These are phyloP conservation scores for Frankliniella intonsa DNA, from an alignment of 2,888 invertebrate genomes.

Conservation along the genomic window DNA sequence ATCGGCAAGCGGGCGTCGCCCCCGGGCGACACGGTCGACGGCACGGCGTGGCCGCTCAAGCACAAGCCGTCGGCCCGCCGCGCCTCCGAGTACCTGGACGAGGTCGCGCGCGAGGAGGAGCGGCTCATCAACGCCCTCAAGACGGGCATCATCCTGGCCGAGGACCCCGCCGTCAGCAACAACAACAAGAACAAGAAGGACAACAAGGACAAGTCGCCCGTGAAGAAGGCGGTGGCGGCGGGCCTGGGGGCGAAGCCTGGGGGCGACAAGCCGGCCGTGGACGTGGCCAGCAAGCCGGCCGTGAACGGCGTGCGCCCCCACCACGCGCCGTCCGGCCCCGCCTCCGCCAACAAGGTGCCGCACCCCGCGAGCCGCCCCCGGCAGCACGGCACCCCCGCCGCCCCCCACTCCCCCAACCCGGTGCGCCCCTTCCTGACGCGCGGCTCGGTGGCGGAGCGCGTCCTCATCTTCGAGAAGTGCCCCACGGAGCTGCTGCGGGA, in stretches of 20 bases:
- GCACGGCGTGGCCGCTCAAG: constrained; percentile 55
- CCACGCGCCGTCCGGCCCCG: constrained; percentile 25
- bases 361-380: background rate
- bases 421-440: constrained; percentile 80
- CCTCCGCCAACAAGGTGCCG: constrained; percentile 7
- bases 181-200: constrained; percentile 28
- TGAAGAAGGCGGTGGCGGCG: constrained; percentile 41
- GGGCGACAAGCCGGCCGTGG: background rate
- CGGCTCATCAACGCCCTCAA: constrained; percentile 71
- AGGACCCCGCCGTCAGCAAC: constrained; percentile 45
- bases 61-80: constrained; percentile 46
- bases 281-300: constrained; percentile 31
- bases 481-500: constrained; percentile 72
- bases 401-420: constrained; percentile 46
- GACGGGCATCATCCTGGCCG: constrained; percentile 61
- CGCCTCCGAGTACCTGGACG: constrained; percentile 45
- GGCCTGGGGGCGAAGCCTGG: background rate
- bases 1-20: constrained; percentile 42
- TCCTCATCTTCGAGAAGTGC: constrained; percentile 85
- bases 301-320: constrained; percentile 42
- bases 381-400: background rate
- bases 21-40: background rate
- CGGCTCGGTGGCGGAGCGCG: constrained; percentile 85
- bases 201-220: constrained; percentile 27
- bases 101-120: constrained; percentile 68